Evolutionary conservation across 2,888 invertebrate genomes (phyloP).

Genomic region (Dynastes tityus): DNA sequence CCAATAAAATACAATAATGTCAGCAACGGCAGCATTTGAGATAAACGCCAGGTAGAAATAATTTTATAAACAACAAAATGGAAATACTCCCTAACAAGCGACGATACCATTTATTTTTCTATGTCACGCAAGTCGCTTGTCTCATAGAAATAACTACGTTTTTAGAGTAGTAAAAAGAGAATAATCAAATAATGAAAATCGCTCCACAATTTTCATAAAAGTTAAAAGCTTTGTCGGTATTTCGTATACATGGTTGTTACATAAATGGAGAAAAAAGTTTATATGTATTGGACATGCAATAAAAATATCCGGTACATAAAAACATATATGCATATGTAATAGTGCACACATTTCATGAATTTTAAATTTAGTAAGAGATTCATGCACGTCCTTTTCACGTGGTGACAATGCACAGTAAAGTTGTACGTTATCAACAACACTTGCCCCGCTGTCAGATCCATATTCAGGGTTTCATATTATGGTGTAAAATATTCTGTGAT

Average conservation of each 20-base stretch:
- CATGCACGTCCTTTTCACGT: neutral
- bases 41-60: neutral
- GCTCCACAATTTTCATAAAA: neutral
- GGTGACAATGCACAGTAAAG: neutral
- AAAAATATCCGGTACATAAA: neutral
- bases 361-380: neutral
- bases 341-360: neutral
- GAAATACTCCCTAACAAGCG: neutral
- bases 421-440: too few species aligned
- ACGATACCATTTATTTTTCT: neutral
- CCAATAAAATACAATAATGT: neutral
- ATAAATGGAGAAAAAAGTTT: neutral
- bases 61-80: conserved; percentile 22
- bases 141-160: neutral
- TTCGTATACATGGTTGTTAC: neutral
- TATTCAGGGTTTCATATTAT: too few species aligned
- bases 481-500: too few species aligned
- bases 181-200: neutral
- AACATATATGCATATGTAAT: neutral
- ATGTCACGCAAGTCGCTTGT: conserved; percentile 9
- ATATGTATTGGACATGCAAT: neutral
- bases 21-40: neutral
- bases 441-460: too few species aligned
- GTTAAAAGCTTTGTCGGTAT: neutral
- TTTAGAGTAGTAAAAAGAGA: neutral